These are phyloP conservation scores for Brenthis ino DNA, from an alignment of 2,888 invertebrate genomes.

Conservation along the genomic window DNA sequence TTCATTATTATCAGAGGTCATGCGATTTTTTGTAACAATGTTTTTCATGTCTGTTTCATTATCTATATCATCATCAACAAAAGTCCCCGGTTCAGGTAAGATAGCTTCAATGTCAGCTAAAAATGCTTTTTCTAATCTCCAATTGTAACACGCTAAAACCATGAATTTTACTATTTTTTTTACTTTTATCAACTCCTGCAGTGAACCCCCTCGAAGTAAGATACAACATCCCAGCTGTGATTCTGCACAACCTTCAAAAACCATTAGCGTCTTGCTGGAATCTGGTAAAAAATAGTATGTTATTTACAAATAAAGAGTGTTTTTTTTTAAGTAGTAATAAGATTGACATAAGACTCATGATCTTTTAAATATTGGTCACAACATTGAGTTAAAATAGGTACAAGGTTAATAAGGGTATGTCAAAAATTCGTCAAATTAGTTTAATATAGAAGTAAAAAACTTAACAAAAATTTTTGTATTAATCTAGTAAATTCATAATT, in stretches of 20 bases:
- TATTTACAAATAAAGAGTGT: no score
- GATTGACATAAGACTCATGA: no score
- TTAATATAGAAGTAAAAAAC: no score
- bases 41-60: constrained; percentile 31
- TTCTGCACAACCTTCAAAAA: constrained; percentile 94
- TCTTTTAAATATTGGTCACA: no score
- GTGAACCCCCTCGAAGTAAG: constrained; percentile 89
- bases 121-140: constrained; percentile 95
- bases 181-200: constrained; percentile 88
- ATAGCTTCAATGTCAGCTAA: constrained; percentile 90
- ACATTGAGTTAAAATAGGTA: no score
- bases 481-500: no score
- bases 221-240: constrained; percentile 93
- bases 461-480: no score
- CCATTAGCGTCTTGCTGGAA: constrained; percentile 93
- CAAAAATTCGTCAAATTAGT: no score
- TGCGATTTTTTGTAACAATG: constrained; percentile 27
- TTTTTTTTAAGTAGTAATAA: no score
- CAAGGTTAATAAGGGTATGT: no score
- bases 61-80: constrained; percentile 54
- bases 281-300: constrained; percentile 58
- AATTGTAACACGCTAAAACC: constrained; percentile 93
- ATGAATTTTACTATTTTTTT: constrained; percentile 92
- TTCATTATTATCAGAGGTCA: constrained; percentile 24
- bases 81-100: constrained; percentile 70